Conservation (phyloP, 2,888 invertebrate genomes). For the Teinopalpus imperialis region DNA sequence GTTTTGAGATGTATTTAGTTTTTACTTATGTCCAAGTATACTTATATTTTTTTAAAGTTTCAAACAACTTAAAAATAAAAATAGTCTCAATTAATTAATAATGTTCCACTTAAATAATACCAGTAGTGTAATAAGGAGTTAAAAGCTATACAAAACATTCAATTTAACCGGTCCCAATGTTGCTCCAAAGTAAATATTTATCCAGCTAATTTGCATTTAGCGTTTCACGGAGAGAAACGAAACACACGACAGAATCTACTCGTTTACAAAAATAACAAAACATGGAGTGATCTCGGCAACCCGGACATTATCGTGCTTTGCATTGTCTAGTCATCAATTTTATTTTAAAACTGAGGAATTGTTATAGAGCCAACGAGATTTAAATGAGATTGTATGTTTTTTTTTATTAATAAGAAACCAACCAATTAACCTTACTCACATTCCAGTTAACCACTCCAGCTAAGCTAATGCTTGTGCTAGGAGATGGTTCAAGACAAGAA, state of each 20-base stretch:
- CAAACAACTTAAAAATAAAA: not conserved
- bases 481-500: too few relatives aligned
- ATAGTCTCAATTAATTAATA: not conserved
- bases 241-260: constrained; percentile 70
- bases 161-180: constrained; percentile 58
- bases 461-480: too few relatives aligned
- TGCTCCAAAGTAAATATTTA: constrained; percentile 75
- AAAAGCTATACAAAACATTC: constrained; percentile 46
- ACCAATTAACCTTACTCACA: too few relatives aligned
- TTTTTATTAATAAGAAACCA: too few relatives aligned
- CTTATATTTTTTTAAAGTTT: too few relatives aligned
- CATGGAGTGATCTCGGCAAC: constrained; percentile 47
- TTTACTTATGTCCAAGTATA: not conserved
- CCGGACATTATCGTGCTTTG: constrained; percentile 26
- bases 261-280: constrained; percentile 72
- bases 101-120: not conserved
- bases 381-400: too few relatives aligned
- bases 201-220: constrained; percentile 77
- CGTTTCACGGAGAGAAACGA: constrained; percentile 66
- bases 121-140: constrained; percentile 12
- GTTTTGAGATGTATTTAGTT: constrained; percentile 3
- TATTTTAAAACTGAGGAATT: constrained; percentile 10
- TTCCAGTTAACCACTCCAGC: too few relatives aligned
- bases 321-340: constrained; percentile 4
- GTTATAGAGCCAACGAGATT: not conserved